Conservation (phyloP, 2,888 invertebrate species). For the Hedychridium roseum region DNA sequence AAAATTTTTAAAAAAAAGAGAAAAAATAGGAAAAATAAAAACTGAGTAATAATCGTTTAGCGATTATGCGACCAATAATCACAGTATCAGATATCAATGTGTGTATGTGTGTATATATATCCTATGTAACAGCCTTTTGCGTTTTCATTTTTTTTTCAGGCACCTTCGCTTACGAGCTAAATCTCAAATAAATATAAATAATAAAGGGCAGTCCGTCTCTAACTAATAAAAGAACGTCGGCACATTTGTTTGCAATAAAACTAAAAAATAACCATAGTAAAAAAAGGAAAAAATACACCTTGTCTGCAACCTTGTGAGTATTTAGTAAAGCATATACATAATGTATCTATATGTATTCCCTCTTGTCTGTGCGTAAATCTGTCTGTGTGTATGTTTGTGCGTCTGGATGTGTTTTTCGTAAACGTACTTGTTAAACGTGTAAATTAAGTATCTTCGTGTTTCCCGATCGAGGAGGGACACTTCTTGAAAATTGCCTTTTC, state of each 20-base stretch:
- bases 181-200: conserved; percentile 59
- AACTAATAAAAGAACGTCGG: conserved; percentile 21
- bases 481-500: too few species aligned
- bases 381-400: conserved; percentile 1
- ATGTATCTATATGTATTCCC: conserved; percentile 17
- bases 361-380: background rate
- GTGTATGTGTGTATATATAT: conserved; percentile 5
- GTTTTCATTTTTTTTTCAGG: conserved; percentile 49
- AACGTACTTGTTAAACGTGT: too few species aligned
- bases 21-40: conserved; percentile 24
- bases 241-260: conserved; percentile 19
- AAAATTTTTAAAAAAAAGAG: conserved; percentile 15
- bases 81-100: conserved; percentile 48
- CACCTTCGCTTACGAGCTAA: conserved; percentile 58
- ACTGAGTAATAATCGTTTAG: conserved; percentile 45
- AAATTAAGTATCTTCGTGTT: conserved; percentile 45
- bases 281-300: conserved; percentile 39
- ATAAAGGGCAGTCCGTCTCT: conserved; percentile 23
- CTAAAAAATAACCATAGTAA: conserved; percentile 27
- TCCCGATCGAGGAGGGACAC: too few species aligned
- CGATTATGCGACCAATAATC: conserved; percentile 58
- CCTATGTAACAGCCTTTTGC: conserved; percentile 52
- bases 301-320: conserved; percentile 58
- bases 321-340: conserved; percentile 57
- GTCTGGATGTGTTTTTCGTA: conserved; percentile 32